Conservation (phyloP, 2,113 vertebrate species). For the Paracanthobrama guichenoti region DNA sequence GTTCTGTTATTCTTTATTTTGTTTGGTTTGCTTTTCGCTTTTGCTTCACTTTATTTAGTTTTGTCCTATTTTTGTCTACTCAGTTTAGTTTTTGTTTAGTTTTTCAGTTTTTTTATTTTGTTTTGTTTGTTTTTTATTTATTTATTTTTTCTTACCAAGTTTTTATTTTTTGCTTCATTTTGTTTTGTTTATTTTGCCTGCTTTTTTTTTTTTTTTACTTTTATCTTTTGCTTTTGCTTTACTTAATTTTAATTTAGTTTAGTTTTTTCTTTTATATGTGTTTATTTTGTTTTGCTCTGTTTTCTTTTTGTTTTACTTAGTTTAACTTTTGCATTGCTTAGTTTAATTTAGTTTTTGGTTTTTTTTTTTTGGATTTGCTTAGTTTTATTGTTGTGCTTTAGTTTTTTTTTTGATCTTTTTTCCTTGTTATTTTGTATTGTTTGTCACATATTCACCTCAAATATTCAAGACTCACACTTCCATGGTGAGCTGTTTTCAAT, state of each 20-base stretch:
- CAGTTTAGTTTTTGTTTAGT: background rate
- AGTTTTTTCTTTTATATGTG: no score
- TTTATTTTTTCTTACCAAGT: background rate
- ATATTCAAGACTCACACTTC: conserved; percentile 21
- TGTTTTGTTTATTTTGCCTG: background rate
- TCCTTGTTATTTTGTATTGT: background rate
- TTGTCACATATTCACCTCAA: conserved; percentile 31
- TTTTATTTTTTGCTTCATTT: background rate
- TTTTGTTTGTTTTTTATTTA: background rate
- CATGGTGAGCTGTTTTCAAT: conserved; percentile 59
- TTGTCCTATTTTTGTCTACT: background rate
- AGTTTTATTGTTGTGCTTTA: background rate
- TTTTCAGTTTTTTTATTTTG: background rate
- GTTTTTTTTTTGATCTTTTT: background rate
- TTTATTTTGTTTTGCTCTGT: background rate
- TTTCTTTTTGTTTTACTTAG: background rate
- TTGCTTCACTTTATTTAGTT: background rate
- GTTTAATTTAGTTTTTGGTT: background rate
- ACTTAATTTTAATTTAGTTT: background rate
- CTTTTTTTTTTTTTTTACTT: background rate
- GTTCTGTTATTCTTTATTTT: background rate
- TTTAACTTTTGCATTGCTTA: background rate
- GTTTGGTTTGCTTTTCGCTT: background rate
- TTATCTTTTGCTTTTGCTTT: background rate
- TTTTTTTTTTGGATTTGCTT: background rate